Evolutionary conservation across 37 sponge, comb jelly and placozoan genomes (phyloP).

Genomic region (Lycopodina hypogea): DNA sequence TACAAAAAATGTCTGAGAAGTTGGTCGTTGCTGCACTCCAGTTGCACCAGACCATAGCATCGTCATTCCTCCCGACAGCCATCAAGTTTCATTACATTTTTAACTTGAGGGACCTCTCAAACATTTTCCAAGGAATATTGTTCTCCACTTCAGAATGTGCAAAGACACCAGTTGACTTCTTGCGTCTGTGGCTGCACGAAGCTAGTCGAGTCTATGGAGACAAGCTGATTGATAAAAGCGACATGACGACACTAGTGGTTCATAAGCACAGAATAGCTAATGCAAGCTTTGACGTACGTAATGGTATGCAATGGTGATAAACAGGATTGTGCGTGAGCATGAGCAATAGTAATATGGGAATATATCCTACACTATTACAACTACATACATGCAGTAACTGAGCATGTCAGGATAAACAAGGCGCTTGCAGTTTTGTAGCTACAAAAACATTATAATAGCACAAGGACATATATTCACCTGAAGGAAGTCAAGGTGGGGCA

Average conservation of each 20-base stretch:
- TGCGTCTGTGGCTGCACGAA: conserved; percentile 97
- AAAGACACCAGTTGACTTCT: conserved; percentile 86
- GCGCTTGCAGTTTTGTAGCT: too few species aligned
- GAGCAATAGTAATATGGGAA: background rate
- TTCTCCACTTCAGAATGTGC: conserved; percentile 69
- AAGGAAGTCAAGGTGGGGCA: too few species aligned
- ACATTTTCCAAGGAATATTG: conserved; percentile 94
- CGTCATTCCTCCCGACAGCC: conserved; percentile 95
- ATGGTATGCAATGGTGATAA: background rate
- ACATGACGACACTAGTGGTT: conserved; percentile 74
- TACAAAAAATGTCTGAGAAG: conserved; percentile 75
- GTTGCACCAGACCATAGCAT: conserved; percentile 83
- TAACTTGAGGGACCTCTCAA: conserved; percentile 96
- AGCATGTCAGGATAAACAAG: too few species aligned
- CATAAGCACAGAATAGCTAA: conserved; percentile 76
- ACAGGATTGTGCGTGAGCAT: background rate
- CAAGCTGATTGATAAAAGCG: conserved; percentile 90
- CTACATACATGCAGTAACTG: too few species aligned
- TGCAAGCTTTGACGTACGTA: conserved; percentile 75
- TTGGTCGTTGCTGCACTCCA: conserved; percentile 74
- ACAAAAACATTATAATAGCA: too few species aligned
- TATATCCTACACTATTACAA: background rate
- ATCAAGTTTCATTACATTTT: conserved; percentile 99
- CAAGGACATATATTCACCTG: too few species aligned
- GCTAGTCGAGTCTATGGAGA: conserved; percentile 92